Percentiles rank a stretch among this genome's conserved stretches.
These are phyloP conservation scores for Sciaenops ocellatus DNA, from an alignment of 2,797 vertebrate species.

Conservation along the genomic window DNA sequence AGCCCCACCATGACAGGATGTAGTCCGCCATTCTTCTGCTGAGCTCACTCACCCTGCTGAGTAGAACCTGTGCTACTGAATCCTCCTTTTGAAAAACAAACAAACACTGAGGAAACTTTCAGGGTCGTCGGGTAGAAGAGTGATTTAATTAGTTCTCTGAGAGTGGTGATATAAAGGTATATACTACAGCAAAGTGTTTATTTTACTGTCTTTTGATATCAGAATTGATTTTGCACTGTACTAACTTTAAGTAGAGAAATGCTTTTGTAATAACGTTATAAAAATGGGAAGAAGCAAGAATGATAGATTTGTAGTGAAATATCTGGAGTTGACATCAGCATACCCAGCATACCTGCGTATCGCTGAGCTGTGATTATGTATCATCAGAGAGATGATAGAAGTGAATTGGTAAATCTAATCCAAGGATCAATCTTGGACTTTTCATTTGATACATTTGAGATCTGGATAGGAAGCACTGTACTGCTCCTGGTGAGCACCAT, in stretches of 20 bases:
- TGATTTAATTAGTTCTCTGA: constrained; percentile 7
- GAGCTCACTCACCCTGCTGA: constrained; percentile 57
- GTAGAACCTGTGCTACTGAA: constrained; percentile 47
- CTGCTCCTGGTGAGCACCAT: too few relatives aligned
- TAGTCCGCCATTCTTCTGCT: constrained; percentile 58
- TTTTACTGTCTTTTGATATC: not conserved
- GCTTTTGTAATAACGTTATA: not conserved
- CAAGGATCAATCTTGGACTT: not conserved
- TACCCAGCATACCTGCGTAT: not conserved
- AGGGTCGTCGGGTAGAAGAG: constrained; percentile 19
- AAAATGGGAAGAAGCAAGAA: not conserved
- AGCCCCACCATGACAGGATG: constrained; percentile 72
- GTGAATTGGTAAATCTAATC: not conserved
- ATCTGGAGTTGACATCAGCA: not conserved
- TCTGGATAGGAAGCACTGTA: too few relatives aligned
- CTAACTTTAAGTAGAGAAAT: not conserved
- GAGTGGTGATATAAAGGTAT: not conserved
- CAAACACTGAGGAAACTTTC: constrained; percentile 27
- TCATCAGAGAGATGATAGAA: not conserved
- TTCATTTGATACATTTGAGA: not conserved
- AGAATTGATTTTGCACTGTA: not conserved
- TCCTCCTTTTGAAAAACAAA: constrained; percentile 43
- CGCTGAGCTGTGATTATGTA: not conserved
- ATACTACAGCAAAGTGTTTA: not conserved
- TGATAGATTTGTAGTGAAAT: not conserved